Base-by-base conservation (phyloP, 2,113 vertebrate genomes). In the Axis porcinus region DNA sequence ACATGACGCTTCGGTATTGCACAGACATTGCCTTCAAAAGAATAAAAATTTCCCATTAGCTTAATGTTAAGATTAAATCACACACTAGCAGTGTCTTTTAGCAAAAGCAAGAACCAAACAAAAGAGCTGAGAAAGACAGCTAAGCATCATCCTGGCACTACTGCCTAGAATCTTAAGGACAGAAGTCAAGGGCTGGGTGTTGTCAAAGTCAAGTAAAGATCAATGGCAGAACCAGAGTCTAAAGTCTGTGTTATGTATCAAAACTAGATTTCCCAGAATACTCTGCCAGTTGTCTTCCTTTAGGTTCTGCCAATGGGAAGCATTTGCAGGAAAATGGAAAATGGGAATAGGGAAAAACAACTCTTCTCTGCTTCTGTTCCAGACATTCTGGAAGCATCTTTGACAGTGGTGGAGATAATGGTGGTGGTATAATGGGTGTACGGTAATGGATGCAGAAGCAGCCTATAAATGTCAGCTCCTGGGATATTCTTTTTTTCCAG, bases 11-110 rank as follows among this genome's bases (percentile, higher is more conserved):
- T 0, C 79, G 90, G 40, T 98, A 98, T 74, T 95, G 82, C 89
- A 92, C 78, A 91, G 98, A 92, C 97, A 86, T 17, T 89, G 97
- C 91, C 96, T 98, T 97, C 67, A 95, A 97, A 96, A 92, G 54
- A 83, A 89, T 47, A 96, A 74, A 97, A 97, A 92, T 57, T 91
- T 28, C 54, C 33, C 5, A 47, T 97, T 96, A 97, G 43, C 43
- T 96, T 89, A 64, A 54, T 52, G 21, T 78, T 55, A 45, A 23
- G 60, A 82, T 74, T 64, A 86, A 47, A 45, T 86, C 19, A 43
- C 6, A 84, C 4, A 70, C 3, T n/a, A 33, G 23, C 74, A 54
- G 10, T 58, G 7, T 52, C 67, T 67, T 89, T 91, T n/a, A 58
- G 54, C 45, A 74, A 91, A 70, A 93, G 33, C 4, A 91, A 85